Evolutionary conservation across 2,113 vertebrate genomes (phyloP).

Genomic region (Chaetura pelagica): DNA sequence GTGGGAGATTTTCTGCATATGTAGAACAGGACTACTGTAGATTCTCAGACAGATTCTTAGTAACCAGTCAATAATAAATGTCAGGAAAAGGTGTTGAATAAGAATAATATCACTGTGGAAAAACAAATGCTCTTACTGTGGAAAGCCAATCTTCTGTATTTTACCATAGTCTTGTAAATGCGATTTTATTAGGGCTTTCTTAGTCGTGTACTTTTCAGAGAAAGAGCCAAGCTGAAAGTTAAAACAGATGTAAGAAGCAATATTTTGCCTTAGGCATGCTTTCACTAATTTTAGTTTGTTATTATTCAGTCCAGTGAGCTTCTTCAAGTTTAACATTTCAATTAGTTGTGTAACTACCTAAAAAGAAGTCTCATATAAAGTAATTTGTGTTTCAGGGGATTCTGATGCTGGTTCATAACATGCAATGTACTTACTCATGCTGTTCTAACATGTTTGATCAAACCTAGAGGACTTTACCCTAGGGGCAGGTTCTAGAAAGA

Average conservation of each 20-base stretch:
- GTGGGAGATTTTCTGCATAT: neutral
- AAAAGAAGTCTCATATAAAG: slow-evolving; percentile 12
- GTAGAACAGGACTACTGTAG: neutral
- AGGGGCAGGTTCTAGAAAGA: neutral
- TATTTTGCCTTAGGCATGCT: slow-evolving; percentile 18
- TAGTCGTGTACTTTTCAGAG: neutral
- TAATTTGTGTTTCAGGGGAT: neutral
- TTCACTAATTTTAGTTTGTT: slow-evolving; percentile 45
- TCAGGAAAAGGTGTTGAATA: neutral
- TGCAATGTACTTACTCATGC: neutral
- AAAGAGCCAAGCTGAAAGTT: neutral
- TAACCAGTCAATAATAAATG: neutral
- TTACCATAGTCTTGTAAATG: neutral
- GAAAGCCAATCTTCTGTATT: neutral
- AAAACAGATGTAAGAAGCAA: slow-evolving; percentile 5
- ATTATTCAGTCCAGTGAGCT: slow-evolving; percentile 47
- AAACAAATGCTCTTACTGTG: neutral
- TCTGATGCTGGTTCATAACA: neutral
- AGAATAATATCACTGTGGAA: neutral
- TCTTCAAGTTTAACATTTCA: slow-evolving; percentile 39
- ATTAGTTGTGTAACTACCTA: slow-evolving; percentile 39
- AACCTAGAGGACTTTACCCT: neutral
- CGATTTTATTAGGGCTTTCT: neutral
- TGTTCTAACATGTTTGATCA: neutral
- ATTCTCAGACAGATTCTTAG: neutral